phyloP scores from a whole-genome alignment of 2,113 vertebrate species.

The Lycocorax pyrrhopterus region DNA sequence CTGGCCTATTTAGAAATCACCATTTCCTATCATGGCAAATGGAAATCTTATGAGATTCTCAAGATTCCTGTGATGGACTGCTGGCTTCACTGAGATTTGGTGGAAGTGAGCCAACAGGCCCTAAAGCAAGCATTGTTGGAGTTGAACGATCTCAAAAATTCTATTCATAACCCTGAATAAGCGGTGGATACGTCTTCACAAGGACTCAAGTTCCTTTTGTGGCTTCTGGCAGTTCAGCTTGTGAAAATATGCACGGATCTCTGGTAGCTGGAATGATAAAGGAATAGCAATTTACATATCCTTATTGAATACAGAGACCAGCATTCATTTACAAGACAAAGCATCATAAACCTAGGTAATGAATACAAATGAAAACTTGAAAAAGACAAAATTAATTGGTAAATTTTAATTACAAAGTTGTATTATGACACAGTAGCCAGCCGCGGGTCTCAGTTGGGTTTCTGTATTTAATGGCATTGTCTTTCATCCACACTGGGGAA shows the following conservation, averaged over 20 bases:
- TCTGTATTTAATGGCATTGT: constrained; percentile 6
- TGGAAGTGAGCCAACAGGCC: not conserved
- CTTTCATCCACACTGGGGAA: not conserved
- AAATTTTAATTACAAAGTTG: constrained; percentile 59
- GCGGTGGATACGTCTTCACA: constrained; percentile 2
- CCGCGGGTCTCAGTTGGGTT: not conserved
- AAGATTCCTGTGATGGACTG: not conserved
- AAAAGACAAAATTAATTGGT: constrained; percentile 26
- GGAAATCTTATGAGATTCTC: not conserved
- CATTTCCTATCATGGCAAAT: not conserved
- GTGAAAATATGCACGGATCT: constrained; percentile 8
- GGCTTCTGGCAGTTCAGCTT: constrained; percentile 33
- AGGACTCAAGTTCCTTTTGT: constrained; percentile 8
- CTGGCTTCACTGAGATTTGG: not conserved
- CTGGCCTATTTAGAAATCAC: not conserved
- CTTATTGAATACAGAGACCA: constrained; percentile 31
- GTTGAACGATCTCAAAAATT: not conserved
- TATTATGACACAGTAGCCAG: not conserved
- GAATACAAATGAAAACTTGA: constrained; percentile 54
- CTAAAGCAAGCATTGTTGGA: not conserved
- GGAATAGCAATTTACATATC: constrained; percentile 47
- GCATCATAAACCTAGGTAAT: constrained; percentile 4
- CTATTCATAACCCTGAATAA: constrained; percentile 2
- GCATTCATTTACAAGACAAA: constrained; percentile 55
- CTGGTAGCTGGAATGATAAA: constrained; percentile 35